Evolutionary conservation across 2,113 vertebrate species (phyloP).

Genomic region (Xiphorhynchus elegans): DNA sequence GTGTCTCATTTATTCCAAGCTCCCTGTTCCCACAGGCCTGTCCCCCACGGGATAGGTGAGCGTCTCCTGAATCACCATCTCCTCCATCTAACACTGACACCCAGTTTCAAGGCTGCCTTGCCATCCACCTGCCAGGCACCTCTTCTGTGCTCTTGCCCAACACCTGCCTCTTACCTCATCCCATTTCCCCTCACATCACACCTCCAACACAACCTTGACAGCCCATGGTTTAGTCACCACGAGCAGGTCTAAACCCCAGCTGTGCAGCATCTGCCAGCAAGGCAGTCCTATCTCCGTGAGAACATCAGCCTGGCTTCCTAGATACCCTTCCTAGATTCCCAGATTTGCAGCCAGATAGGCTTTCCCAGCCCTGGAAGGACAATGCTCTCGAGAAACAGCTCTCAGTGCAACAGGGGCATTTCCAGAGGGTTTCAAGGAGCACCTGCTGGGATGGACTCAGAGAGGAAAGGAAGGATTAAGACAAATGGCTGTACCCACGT

Average conservation of each 20-base stretch:
- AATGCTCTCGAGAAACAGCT: neutral
- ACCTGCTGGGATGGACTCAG: neutral
- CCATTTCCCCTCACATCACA: neutral
- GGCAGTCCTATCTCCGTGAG: neutral
- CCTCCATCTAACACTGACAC: neutral
- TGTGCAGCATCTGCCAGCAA: neutral
- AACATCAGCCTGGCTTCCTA: neutral
- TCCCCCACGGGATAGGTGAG: fast-evolving
- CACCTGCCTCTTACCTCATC: neutral
- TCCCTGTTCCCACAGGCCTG: neutral
- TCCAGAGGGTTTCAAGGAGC: neutral
- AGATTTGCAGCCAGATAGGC: neutral
- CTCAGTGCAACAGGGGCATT: neutral
- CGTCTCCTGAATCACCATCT: neutral
- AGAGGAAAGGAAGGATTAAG: neutral
- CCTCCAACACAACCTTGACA: neutral
- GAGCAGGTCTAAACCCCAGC: neutral
- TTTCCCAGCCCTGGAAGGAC: neutral
- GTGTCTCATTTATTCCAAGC: neutral
- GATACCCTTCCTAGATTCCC: neutral
- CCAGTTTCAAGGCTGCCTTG: neutral
- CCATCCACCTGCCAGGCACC: neutral
- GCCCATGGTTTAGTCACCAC: neutral
- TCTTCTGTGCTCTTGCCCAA: conserved; percentile 20
- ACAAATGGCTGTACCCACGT: neutral